These are phyloP conservation scores for Montipora efflorescens DNA, from an alignment of 64 coral and sea anemone species.

Conservation along the genomic window DNA sequence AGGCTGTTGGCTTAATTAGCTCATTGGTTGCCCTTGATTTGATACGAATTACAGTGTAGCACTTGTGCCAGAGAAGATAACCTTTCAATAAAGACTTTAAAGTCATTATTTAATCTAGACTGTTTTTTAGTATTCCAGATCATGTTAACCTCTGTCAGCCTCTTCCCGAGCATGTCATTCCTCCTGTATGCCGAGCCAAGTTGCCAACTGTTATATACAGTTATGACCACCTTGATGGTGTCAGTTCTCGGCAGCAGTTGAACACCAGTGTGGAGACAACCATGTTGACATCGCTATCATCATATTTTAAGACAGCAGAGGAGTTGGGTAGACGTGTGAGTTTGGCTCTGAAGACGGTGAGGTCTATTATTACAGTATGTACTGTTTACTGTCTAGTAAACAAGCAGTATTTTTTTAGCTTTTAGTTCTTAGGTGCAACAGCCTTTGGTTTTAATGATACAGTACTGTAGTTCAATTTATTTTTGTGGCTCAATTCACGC, in stretches of 20 bases:
- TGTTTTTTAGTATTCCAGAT: conserved; percentile 63
- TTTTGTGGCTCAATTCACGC: too few relatives aligned
- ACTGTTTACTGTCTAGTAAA: too few relatives aligned
- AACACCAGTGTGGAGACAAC: conserved; percentile 56
- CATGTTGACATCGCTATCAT: conserved; percentile 38
- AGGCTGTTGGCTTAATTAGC: too few relatives aligned
- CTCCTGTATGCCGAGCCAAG: conserved; percentile 46
- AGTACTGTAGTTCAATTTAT: too few relatives aligned
- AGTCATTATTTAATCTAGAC: too few relatives aligned
- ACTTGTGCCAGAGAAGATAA: too few relatives aligned
- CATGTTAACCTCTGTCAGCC: conserved; percentile 67
- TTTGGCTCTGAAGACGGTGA: conserved; percentile 72
- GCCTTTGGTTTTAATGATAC: too few relatives aligned
- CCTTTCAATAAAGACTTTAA: too few relatives aligned
- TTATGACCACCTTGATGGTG: conserved; percentile 87
- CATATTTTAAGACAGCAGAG: conserved; percentile 71
- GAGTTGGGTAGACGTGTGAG: conserved; percentile 76
- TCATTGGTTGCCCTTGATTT: too few relatives aligned
- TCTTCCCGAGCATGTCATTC: conserved; percentile 11
- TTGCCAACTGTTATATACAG: conserved; percentile 65
- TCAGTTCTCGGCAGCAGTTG: conserved; percentile 49
- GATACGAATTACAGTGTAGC: too few relatives aligned
- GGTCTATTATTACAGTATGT: not conserved
- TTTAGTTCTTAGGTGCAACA: too few relatives aligned
- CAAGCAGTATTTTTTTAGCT: too few relatives aligned